Percentiles rank a stretch among this genome's conserved stretches.
phyloP scores from a whole-genome alignment of 1,140 invertebrate species.

The Chrysoperla carnea region DNA sequence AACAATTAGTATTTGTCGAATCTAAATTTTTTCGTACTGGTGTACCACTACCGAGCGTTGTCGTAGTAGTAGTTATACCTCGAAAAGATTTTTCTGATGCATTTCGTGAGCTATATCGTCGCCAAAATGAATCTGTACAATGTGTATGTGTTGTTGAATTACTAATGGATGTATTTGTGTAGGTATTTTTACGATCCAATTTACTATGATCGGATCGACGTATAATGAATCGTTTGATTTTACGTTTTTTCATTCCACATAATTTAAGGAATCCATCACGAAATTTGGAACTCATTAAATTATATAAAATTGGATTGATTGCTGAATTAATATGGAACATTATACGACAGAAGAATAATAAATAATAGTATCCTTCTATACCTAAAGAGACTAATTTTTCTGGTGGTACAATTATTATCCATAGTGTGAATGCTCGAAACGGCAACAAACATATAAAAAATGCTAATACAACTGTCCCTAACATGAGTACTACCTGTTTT shows the following conservation, averaged over 20 bases:
- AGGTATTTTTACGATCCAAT: constrained; percentile 18
- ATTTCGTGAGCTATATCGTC: constrained; percentile 8
- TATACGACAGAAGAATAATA: constrained; percentile 70
- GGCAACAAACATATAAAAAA: constrained; percentile 84
- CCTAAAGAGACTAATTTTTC: constrained; percentile 42
- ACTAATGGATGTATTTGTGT: constrained; percentile 17
- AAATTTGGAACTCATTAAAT: constrained; percentile 84
- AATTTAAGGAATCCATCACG: constrained; percentile 58
- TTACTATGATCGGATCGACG: constrained; percentile 9
- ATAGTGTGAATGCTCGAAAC: constrained; percentile 67
- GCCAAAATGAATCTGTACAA: constrained; percentile 17
- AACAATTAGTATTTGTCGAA: no score
- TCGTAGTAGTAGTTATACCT: no score
- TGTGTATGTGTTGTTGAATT: constrained; percentile 16
- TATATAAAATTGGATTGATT: constrained; percentile 80
- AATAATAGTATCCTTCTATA: constrained; percentile 62
- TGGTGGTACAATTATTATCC: constrained; percentile 57
- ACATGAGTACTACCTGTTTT: constrained; percentile 72
- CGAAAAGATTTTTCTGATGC: neutral
- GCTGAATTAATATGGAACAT: constrained; percentile 82
- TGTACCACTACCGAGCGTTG: no score
- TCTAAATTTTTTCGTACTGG: no score
- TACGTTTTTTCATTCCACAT: constrained; percentile 18
- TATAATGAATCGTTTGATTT: constrained; percentile 4
- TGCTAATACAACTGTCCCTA: constrained; percentile 74